Conservation (phyloP, 1,140 invertebrate species). For the Drosophila willistoni region DNA sequence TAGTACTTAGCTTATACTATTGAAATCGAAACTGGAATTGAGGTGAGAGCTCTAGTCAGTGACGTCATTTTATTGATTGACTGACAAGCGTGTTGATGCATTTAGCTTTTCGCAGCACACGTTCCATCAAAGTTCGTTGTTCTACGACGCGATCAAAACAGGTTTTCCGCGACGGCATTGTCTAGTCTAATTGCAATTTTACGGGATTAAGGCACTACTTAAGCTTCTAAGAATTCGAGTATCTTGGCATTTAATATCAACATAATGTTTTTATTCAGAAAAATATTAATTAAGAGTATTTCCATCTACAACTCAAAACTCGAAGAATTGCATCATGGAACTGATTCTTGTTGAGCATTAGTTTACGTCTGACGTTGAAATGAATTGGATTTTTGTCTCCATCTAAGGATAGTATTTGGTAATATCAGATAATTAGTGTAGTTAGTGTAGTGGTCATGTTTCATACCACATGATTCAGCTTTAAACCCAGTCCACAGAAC, state of each 20-base stretch:
- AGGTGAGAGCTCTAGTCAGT: background rate
- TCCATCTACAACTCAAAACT: background rate
- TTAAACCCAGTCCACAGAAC: no score
- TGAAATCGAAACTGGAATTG: constrained; percentile 2
- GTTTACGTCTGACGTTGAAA: no score
- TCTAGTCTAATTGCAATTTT: background rate
- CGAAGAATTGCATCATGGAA: background rate
- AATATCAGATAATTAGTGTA: no score
- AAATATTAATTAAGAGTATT: background rate
- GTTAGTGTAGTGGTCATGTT: no score
- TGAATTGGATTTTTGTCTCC: no score
- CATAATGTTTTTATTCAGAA: background rate
- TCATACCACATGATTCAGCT: no score
- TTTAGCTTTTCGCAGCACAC: background rate
- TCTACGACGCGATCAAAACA: background rate
- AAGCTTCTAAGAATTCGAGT: constrained; percentile 4
- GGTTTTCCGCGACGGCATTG: background rate
- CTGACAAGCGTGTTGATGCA: constrained; percentile 1
- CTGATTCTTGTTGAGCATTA: no score
- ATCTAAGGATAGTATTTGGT: no score
- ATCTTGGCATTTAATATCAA: background rate
- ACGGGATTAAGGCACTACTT: background rate
- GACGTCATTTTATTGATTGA: background rate
- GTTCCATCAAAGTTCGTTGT: background rate
- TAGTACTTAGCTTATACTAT: background rate